Conservation (phyloP, 1,140 invertebrate genomes). For the Daktulosphaira vitifoliae region DNA sequence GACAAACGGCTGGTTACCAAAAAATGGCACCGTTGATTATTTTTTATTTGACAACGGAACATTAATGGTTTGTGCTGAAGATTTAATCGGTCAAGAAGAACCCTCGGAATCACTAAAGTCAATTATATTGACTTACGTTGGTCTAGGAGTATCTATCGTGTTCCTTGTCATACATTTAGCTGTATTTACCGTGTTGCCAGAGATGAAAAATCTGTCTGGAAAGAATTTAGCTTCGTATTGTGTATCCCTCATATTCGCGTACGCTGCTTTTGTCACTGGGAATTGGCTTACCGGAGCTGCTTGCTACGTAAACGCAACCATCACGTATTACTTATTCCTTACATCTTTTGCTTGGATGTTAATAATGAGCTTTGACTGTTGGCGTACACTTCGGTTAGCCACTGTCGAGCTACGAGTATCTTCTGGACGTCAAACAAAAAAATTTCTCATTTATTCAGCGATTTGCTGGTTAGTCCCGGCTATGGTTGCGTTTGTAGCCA, state of each 20-base stretch:
- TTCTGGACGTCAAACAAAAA: constrained; percentile 43
- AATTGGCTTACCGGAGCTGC: constrained; percentile 38
- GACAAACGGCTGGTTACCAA: not conserved
- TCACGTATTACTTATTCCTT: constrained; percentile 49
- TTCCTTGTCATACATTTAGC: constrained; percentile 47
- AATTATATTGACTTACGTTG: constrained; percentile 45
- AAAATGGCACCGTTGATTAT: constrained; percentile 33
- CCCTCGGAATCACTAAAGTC: constrained; percentile 38
- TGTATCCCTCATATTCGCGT: constrained; percentile 46
- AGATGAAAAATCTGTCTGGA: constrained; percentile 48
- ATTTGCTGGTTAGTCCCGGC: constrained; percentile 50
- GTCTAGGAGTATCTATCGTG: constrained; percentile 46
- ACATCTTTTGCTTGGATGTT: constrained; percentile 55
- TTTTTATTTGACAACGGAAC: constrained; percentile 35
- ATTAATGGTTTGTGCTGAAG: constrained; percentile 34
- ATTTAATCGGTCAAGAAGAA: not conserved
- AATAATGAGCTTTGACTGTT: constrained; percentile 53
- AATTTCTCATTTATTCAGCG: constrained; percentile 48
- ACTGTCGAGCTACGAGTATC: constrained; percentile 47
- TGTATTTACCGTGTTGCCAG: constrained; percentile 45
- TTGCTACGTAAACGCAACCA: constrained; percentile 44
- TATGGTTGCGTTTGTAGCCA: constrained; percentile 45
- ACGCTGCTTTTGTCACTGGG: constrained; percentile 45
- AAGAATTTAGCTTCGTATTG: constrained; percentile 49
- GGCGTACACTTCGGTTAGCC: constrained; percentile 47